These are phyloP conservation scores for Emydoidea blandingii DNA, from an alignment of 2,797 vertebrate species.

Conservation along the genomic window DNA sequence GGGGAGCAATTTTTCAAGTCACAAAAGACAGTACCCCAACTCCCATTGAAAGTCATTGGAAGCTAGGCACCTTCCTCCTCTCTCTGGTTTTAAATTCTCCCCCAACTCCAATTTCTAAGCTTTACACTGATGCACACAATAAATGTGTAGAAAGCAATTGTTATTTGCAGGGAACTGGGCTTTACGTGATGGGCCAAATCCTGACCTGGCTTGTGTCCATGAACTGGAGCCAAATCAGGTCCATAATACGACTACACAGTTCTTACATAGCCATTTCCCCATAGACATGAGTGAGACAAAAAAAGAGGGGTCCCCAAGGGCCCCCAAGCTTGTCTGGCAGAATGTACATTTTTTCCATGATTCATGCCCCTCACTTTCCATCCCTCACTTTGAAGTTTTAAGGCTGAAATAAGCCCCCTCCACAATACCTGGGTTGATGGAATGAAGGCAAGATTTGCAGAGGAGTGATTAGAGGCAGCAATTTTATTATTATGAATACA, in stretches of 20 bases:
- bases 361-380: background rate
- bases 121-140: background rate
- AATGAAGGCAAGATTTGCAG: background rate
- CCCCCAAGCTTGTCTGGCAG: background rate
- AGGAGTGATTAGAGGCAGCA: background rate
- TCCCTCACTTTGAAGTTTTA: background rate
- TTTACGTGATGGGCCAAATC: background rate
- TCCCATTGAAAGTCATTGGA: background rate
- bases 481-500: constrained; percentile 3
- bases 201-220: background rate
- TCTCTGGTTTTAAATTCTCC: background rate
- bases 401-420: background rate
- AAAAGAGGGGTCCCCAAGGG: background rate
- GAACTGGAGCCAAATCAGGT: background rate
- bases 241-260: background rate
- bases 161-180: background rate
- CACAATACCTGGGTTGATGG: background rate
- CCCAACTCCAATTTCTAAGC: background rate
- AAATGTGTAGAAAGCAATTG: background rate
- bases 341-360: background rate
- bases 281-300: background rate
- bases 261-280: background rate
- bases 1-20: background rate
- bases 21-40: background rate
- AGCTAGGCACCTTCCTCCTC: background rate